These are phyloP conservation scores for Pseudopleuronectes americanus DNA, from an alignment of 2,797 vertebrate species.

Conservation along the genomic window DNA sequence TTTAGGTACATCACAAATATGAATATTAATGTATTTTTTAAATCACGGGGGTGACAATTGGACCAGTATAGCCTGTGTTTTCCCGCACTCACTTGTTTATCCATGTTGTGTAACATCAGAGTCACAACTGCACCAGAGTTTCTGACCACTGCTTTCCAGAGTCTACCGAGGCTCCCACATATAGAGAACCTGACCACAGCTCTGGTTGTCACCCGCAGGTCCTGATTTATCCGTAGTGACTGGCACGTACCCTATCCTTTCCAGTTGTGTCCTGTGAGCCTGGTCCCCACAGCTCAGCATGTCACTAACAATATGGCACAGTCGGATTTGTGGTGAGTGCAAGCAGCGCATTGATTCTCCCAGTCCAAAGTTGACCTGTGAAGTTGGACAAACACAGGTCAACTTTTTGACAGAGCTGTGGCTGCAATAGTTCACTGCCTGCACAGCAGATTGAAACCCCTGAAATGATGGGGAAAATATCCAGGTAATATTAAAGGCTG, in stretches of 20 bases:
- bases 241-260: conserved; percentile 10
- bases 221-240: conserved; percentile 44
- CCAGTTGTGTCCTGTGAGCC: conserved; percentile 19
- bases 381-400: conserved; percentile 2
- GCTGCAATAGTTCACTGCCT: background rate
- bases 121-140: background rate
- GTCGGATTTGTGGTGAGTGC: conserved; percentile 21
- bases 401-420: conserved; percentile 7
- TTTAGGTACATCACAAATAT: background rate
- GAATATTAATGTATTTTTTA: background rate
- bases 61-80: too few relatives aligned
- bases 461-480: background rate
- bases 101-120: background rate
- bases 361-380: too few relatives aligned
- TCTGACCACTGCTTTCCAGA: background rate
- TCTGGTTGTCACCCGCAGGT: background rate
- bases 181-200: conserved; percentile 2
- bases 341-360: conserved; percentile 15
- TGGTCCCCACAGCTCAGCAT: conserved; percentile 12
- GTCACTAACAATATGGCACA: conserved; percentile 35
- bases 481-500: background rate
- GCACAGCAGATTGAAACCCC: background rate
- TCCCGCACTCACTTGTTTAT: background rate
- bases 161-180: conserved; percentile 7
- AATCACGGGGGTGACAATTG: background rate